phyloP scores from a whole-genome alignment of 1,140 invertebrate genomes.

The Radopholus similis region DNA sequence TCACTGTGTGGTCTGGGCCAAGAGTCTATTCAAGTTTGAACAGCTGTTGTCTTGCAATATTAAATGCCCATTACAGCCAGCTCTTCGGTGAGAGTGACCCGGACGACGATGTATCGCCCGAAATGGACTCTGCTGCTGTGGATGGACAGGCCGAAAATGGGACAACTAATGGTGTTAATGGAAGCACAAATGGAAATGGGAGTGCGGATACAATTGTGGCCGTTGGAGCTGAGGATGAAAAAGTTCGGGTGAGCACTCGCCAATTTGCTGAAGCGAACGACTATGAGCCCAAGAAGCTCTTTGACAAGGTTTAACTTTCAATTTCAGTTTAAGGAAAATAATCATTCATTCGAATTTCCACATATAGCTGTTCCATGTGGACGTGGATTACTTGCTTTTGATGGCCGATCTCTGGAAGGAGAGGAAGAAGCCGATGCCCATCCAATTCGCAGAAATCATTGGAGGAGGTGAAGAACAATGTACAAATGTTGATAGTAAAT shows the following conservation, averaged over 20 bases:
- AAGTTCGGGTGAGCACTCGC: conserved; percentile 70
- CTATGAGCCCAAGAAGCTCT: conserved; percentile 73
- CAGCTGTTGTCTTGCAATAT: neutral
- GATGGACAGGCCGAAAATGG: neutral
- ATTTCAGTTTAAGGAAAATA: too few species aligned
- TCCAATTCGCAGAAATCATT: conserved; percentile 64
- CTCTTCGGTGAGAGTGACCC: conserved; percentile 91
- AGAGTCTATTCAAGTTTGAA: conserved; percentile 92
- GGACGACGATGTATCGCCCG: conserved; percentile 96
- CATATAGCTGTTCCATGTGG: conserved; percentile 83
- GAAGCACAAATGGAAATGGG: conserved; percentile 4
- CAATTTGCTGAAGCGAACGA: conserved; percentile 78
- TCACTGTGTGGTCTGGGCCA: conserved; percentile 98
- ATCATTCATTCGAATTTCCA: neutral
- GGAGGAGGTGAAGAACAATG: conserved; percentile 11
- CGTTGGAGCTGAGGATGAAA: neutral
- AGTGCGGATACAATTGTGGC: neutral
- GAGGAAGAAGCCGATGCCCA: conserved; percentile 74
- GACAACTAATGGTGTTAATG: conserved; percentile 8
- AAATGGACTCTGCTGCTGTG: conserved; percentile 76
- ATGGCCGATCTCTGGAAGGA: conserved; percentile 93
- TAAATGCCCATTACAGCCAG: conserved; percentile 69
- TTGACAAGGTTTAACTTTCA: conserved; percentile 63
- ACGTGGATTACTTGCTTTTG: conserved; percentile 86
- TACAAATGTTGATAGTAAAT: neutral